Evolutionary conservation across 2,797 vertebrate species (phyloP).

Genomic region (Coccyzus lansbergi): DNA sequence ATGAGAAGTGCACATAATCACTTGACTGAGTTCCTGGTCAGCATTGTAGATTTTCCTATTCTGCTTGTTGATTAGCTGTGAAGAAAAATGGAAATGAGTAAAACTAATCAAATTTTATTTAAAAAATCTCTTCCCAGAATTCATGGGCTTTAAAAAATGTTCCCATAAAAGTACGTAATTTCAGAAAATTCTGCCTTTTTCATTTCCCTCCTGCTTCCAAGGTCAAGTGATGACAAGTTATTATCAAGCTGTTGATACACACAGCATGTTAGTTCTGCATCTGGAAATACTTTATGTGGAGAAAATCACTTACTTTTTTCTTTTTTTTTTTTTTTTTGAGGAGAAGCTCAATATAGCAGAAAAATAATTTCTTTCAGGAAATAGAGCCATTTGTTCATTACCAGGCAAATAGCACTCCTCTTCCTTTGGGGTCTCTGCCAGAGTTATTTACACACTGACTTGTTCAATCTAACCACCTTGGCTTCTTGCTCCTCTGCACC

Average conservation of each 20-base stretch:
- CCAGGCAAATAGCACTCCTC: slow-evolving; percentile 19
- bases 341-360: slow-evolving; percentile 16
- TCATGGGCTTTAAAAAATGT: slow-evolving; percentile 59
- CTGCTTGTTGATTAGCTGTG: slow-evolving; percentile 65
- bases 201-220: slow-evolving; percentile 7
- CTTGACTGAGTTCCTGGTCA: slow-evolving; percentile 48
- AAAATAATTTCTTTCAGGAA: slow-evolving; percentile 45
- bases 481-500: slow-evolving; percentile 18
- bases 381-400: slow-evolving; percentile 44
- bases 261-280: slow-evolving; percentile 42
- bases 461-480: slow-evolving; percentile 26
- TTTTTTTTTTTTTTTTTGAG: neutral
- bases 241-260: slow-evolving; percentile 58
- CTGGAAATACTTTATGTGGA: slow-evolving; percentile 53
- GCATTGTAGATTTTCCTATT: slow-evolving; percentile 56
- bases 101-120: slow-evolving; percentile 57
- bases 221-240: slow-evolving; percentile 56
- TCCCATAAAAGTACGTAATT: slow-evolving; percentile 58
- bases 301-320: neutral
- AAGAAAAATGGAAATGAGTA: slow-evolving; percentile 68
- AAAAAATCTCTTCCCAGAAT: slow-evolving; percentile 53
- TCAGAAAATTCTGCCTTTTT: slow-evolving; percentile 63
- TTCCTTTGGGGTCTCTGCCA: slow-evolving; percentile 43
- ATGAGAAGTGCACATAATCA: slow-evolving; percentile 52
- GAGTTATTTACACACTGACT: slow-evolving; percentile 40